These are phyloP conservation scores for Busseola fusca DNA, from an alignment of 2,888 invertebrate genomes.

Conservation along the genomic window DNA sequence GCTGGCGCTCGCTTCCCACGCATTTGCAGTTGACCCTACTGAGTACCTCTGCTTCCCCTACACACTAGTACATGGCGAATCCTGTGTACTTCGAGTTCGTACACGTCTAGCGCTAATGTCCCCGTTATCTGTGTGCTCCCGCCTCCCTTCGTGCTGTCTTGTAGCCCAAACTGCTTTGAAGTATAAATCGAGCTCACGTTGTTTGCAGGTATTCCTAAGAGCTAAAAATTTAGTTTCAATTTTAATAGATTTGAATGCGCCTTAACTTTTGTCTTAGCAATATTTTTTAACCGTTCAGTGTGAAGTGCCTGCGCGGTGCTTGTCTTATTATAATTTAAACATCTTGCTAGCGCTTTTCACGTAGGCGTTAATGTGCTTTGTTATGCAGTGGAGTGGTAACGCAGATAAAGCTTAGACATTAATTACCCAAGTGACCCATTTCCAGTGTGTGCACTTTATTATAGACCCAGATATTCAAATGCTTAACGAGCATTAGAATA, in stretches of 20 bases:
- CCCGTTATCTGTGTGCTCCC: slow-evolving; percentile 74
- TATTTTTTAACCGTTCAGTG: slow-evolving; percentile 11
- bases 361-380: slow-evolving; percentile 52
- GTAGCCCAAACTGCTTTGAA: slow-evolving; percentile 64
- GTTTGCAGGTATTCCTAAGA: background rate
- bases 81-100: slow-evolving; percentile 69
- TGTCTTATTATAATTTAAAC: slow-evolving; percentile 36
- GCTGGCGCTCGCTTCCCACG: slow-evolving; percentile 73
- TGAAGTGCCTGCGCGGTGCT: slow-evolving; percentile 47
- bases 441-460: slow-evolving; percentile 40
- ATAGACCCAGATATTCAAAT: slow-evolving; percentile 28
- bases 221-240: background rate
- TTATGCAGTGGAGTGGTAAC: slow-evolving; percentile 23
- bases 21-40: slow-evolving; percentile 71
- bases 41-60: slow-evolving; percentile 66
- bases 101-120: slow-evolving; percentile 77
- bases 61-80: slow-evolving; percentile 68
- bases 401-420: slow-evolving; percentile 43
- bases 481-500: slow-evolving; percentile 32
- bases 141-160: slow-evolving; percentile 62
- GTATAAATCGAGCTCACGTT: slow-evolving; percentile 51
- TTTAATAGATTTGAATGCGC: slow-evolving; percentile 35
- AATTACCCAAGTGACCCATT: slow-evolving; percentile 43
- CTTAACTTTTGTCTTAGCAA: slow-evolving; percentile 22
- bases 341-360: slow-evolving; percentile 39